Conservation (phyloP, 2,888 invertebrate species). For the Palloptera scutellata region DNA sequence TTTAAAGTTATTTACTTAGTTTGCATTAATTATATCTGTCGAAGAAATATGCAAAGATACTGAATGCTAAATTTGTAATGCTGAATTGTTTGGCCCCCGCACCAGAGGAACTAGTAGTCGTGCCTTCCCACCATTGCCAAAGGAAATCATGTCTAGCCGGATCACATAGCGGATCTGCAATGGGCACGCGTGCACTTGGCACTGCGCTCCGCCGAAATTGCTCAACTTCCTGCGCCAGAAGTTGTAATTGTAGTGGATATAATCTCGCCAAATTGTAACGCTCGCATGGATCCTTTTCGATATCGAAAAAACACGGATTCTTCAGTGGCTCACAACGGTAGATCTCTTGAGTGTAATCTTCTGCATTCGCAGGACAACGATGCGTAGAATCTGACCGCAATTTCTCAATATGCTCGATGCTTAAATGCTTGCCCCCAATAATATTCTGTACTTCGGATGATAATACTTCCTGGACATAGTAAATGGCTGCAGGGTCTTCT, state of each 20-base stretch:
- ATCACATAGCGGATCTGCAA: constrained; percentile 66
- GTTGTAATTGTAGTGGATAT: constrained; percentile 48
- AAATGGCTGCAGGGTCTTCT: constrained; percentile 46
- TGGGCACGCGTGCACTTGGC: constrained; percentile 63
- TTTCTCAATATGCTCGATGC: constrained; percentile 41
- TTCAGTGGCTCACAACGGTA: constrained; percentile 54
- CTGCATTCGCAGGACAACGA: constrained; percentile 44
- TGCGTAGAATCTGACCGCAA: constrained; percentile 50
- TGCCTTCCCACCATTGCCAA: constrained; percentile 70
- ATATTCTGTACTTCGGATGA: constrained; percentile 50
- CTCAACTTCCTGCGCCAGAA: constrained; percentile 65
- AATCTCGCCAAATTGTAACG: constrained; percentile 56
- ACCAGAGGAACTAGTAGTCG: background rate
- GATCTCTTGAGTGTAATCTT: constrained; percentile 35
- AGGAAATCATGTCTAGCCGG: constrained; percentile 67
- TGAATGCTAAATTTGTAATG: background rate
- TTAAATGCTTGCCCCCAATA: constrained; percentile 36
- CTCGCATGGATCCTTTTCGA: constrained; percentile 68
- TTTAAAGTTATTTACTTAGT: too few relatives aligned
- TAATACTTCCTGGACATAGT: constrained; percentile 51
- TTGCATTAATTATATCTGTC: background rate
- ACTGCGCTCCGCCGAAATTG: constrained; percentile 64
- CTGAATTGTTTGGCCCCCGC: background rate
- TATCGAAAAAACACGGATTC: constrained; percentile 66
- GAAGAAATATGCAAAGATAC: background rate